Evolutionary conservation across 2,113 vertebrate genomes (phyloP).

Genomic region (Phrynosoma blainvillii): DNA sequence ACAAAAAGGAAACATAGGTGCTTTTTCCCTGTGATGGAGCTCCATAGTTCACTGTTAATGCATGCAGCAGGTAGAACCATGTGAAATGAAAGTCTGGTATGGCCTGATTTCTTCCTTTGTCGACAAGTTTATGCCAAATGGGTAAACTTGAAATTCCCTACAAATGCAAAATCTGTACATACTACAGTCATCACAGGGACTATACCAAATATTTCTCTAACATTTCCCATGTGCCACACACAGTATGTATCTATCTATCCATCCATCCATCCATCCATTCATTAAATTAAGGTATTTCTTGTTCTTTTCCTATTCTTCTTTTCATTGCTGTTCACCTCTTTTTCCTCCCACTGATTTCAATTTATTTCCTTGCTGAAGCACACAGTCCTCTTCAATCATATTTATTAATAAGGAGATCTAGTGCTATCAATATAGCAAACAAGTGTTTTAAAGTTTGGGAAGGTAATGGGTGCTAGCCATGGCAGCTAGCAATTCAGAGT

Average conservation of each 20-base stretch:
- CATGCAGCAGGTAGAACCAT: too few species aligned
- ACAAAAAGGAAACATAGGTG: too few species aligned
- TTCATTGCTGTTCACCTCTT: not conserved
- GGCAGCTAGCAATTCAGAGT: constrained; percentile 16
- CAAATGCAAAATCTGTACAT: too few species aligned
- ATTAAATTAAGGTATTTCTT: not conserved
- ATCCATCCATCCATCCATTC: too few species aligned
- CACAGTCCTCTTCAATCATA: not conserved
- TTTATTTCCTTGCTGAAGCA: not conserved
- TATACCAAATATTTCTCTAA: not conserved
- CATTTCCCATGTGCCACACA: not conserved
- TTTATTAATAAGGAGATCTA: constrained; percentile 12
- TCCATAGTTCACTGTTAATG: too few species aligned
- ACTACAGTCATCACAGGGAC: not conserved
- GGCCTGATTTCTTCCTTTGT: too few species aligned
- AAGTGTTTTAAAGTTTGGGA: not conserved
- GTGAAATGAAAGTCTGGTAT: too few species aligned
- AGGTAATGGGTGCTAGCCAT: not conserved
- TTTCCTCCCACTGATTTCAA: not conserved
- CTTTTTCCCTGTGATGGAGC: too few species aligned
- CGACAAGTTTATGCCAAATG: too few species aligned
- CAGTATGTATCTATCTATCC: not conserved
- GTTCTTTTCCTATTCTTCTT: not conserved
- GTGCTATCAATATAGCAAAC: not conserved
- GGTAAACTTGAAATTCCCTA: too few species aligned